Evolutionary conservation across 2,888 invertebrate genomes (phyloP).

Genomic region (Platerodrilus igneus): DNA sequence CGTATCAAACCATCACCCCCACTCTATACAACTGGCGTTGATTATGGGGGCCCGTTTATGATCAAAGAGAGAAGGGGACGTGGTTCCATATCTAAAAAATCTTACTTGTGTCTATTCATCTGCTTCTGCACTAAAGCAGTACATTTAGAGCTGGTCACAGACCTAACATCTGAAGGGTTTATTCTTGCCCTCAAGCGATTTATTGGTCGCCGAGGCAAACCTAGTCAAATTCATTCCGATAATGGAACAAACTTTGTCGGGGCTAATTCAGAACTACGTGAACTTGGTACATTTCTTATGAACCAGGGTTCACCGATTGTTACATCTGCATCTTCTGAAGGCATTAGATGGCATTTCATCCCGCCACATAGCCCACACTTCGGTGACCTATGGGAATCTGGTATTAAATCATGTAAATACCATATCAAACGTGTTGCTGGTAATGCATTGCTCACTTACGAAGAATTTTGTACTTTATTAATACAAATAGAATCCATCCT

Average conservation of each 20-base stretch:
- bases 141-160: slow-evolving; percentile 37
- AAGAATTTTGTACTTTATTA: slow-evolving; percentile 35
- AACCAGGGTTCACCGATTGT: too few relatives aligned
- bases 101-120: slow-evolving; percentile 33
- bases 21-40: slow-evolving; percentile 24
- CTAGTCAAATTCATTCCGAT: slow-evolving; percentile 34
- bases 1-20: slow-evolving; percentile 12
- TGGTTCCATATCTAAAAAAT: slow-evolving; percentile 21
- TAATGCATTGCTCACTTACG: slow-evolving; percentile 29
- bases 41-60: slow-evolving; percentile 31
- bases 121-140: too few relatives aligned
- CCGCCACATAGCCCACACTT: slow-evolving; percentile 35
- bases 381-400: slow-evolving; percentile 41
- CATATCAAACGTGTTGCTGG: slow-evolving; percentile 34
- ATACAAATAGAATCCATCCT: slow-evolving; percentile 36
- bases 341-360: slow-evolving; percentile 36
- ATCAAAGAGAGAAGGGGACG: slow-evolving; percentile 22
- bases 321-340: too few relatives aligned
- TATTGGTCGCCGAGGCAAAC: slow-evolving; percentile 31
- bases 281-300: too few relatives aligned
- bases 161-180: slow-evolving; percentile 34
- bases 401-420: slow-evolving; percentile 35
- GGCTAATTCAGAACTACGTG: too few relatives aligned
- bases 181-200: slow-evolving; percentile 35
- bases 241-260: slow-evolving; percentile 40